A percentile compares a stretch with the other conserved stretches of the same genome.
These are phyloP conservation scores for Aphodius sticticus DNA, from an alignment of 2,888 invertebrate species.

Conservation along the genomic window DNA sequence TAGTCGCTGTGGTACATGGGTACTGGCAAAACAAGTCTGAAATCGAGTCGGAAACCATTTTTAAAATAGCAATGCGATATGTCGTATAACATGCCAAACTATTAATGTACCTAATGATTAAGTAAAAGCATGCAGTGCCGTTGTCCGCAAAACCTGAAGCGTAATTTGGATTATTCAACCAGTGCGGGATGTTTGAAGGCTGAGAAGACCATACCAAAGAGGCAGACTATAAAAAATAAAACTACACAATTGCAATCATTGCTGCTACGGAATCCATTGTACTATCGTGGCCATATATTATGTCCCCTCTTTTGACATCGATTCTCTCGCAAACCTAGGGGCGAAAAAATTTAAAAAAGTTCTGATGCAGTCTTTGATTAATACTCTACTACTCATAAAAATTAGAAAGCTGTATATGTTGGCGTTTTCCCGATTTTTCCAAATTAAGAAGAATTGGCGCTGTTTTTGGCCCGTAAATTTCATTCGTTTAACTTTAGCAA, in stretches of 20 bases:
- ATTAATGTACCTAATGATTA: conserved; percentile 4
- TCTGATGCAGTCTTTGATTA: no score
- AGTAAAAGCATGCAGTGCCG: not conserved
- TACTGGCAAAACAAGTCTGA: conserved; percentile 74
- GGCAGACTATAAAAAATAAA: not conserved
- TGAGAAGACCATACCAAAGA: not conserved
- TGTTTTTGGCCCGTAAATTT: no score
- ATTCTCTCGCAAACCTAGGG: no score
- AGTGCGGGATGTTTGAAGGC: not conserved
- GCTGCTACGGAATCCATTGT: not conserved
- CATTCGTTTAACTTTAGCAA: no score
- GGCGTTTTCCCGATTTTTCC: no score
- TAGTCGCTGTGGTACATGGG: conserved; percentile 82
- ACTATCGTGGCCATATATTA: no score
- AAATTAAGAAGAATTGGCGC: no score
- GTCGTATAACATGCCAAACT: not conserved
- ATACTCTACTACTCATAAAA: no score
- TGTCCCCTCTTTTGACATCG: no score
- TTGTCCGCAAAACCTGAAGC: not conserved
- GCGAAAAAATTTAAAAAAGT: no score
- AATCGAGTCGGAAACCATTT: conserved; percentile 47
- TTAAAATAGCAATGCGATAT: not conserved
- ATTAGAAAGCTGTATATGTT: no score
- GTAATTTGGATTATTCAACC: not conserved
- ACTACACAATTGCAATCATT: not conserved